Conservation (phyloP, 2,888 invertebrate genomes). For the Latrodectus elegans region DNA sequence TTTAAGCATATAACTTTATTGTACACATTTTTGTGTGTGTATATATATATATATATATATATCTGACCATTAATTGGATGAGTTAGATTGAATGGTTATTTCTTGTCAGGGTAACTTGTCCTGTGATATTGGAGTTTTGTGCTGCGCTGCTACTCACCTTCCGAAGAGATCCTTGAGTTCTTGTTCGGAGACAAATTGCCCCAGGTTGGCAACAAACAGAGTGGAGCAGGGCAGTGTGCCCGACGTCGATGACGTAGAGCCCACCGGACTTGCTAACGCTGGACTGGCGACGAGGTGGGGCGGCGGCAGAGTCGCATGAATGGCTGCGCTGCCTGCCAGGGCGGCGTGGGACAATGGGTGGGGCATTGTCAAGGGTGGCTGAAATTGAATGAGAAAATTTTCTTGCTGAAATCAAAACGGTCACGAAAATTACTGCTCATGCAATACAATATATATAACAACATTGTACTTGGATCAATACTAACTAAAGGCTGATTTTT, state of each 20-base stretch:
- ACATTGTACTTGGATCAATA: not conserved
- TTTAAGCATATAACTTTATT: no score
- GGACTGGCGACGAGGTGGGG: slow-evolving; percentile 85
- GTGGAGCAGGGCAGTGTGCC: slow-evolving; percentile 94
- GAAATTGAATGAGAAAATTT: slow-evolving; percentile 7
- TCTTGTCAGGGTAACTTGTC: no score
- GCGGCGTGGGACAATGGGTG: slow-evolving; percentile 77
- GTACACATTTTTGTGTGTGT: no score
- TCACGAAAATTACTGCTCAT: not conserved
- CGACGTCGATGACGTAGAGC: slow-evolving; percentile 77
- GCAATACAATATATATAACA: not conserved
- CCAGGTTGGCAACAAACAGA: slow-evolving; percentile 98
- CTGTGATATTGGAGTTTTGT: no score
- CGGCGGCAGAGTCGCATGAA: slow-evolving; percentile 86
- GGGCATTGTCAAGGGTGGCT: slow-evolving; percentile 80
- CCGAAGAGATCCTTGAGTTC: slow-evolving; percentile 98
- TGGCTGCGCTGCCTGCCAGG: slow-evolving; percentile 80
- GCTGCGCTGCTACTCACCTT: slow-evolving; percentile 81
- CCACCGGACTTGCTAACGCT: slow-evolving; percentile 90
- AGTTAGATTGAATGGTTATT: no score
- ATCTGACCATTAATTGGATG: no score
- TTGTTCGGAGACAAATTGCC: slow-evolving; percentile 97
- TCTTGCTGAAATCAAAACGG: no score
- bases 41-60: no score
- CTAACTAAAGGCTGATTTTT: not conserved